Evolutionary conservation across 30 jellyfish, hydroid and myxozoan genomes (phyloP).

Genomic region (Haliclystus octoradiatus): DNA sequence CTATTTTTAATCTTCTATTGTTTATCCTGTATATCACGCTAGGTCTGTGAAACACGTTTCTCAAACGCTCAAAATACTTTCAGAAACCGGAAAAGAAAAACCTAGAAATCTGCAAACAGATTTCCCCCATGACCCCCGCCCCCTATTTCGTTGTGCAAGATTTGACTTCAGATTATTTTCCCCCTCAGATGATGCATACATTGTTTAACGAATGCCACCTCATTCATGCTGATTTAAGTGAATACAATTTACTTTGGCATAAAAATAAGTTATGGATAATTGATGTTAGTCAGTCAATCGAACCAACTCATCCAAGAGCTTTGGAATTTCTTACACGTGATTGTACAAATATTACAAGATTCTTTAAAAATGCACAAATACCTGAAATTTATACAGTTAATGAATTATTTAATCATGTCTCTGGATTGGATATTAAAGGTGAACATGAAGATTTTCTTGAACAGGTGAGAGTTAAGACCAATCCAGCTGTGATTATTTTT

Average conservation of each 20-base stretch:
- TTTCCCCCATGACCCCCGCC: too few species aligned
- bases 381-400: conserved; percentile 53
- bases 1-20: too few species aligned
- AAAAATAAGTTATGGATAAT: conserved; percentile 62
- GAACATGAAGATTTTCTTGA: conserved; percentile 32
- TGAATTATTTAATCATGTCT: conserved; percentile 54
- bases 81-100: too few species aligned
- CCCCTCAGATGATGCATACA: conserved; percentile 70
- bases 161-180: too few species aligned
- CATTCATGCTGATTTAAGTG: conserved; percentile 93
- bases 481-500: too few species aligned
- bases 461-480: neutral
- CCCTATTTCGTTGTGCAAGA: too few species aligned
- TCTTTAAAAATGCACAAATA: conserved; percentile 61
- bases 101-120: too few species aligned
- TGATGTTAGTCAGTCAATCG: conserved; percentile 91
- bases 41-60: too few species aligned
- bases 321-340: conserved; percentile 71
- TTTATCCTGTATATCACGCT: too few species aligned
- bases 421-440: conserved; percentile 64
- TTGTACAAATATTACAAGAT: conserved; percentile 59
- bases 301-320: conserved; percentile 89
- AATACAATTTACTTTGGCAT: conserved; percentile 90
- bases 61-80: too few species aligned
- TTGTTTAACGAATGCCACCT: conserved; percentile 77